Evolutionary conservation across 64 coral and sea anemone genomes (phyloP).

Genomic region (Dendronephthya gigantea): DNA sequence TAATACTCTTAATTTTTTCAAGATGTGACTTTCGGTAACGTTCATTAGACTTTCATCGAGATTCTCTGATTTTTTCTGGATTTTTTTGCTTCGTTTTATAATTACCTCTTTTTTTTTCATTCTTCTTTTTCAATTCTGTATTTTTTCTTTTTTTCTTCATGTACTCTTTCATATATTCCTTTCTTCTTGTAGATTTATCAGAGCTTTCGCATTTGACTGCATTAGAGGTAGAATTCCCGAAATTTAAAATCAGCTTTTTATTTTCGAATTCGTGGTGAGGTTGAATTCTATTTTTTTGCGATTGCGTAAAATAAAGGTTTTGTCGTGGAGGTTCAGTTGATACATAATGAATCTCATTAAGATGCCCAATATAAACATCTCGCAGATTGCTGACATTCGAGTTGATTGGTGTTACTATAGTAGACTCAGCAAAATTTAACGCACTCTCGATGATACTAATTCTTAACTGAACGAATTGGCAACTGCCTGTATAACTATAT

Average conservation of each 20-base stretch:
- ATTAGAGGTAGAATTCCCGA: neutral
- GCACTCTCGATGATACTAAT: no score
- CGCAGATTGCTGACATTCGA: conserved; percentile 1
- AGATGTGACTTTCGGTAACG: no score
- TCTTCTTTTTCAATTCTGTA: conserved; percentile 17
- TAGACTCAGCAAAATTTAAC: no score
- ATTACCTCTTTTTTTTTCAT: neutral
- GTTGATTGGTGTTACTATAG: no score
- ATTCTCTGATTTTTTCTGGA: no score
- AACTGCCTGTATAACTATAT: conserved; percentile 39
- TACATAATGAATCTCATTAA: conserved; percentile 40
- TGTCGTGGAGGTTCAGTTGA: neutral
- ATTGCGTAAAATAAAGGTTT: no score
- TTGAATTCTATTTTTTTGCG: no score
- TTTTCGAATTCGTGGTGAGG: no score
- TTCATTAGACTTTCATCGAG: no score
- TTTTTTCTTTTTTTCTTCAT: conserved; percentile 16
- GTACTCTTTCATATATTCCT: conserved; percentile 3
- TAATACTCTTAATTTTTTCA: no score
- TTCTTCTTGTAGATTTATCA: neutral
- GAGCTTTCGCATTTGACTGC: neutral
- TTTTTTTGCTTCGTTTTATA: neutral
- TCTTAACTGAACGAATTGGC: conserved; percentile 14
- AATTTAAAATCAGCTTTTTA: neutral
- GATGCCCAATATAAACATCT: conserved; percentile 25